These are phyloP conservation scores for Acanthosoma haemorrhoidale DNA, from an alignment of 2,888 invertebrate genomes.

Conservation along the genomic window DNA sequence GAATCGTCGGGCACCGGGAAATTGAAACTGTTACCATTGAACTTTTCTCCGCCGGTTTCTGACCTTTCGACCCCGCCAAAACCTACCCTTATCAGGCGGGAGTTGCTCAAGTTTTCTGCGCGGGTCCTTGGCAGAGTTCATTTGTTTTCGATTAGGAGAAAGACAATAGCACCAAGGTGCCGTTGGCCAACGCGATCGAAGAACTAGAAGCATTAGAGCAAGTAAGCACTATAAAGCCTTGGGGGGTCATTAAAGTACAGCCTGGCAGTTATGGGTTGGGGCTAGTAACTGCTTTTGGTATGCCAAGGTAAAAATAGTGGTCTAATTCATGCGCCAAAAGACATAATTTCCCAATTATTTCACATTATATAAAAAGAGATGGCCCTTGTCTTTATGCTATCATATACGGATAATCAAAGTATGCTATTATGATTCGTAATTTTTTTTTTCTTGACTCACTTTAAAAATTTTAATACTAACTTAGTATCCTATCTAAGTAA, in stretches of 20 bases:
- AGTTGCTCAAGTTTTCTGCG: neutral
- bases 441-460: too few species aligned
- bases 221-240: neutral
- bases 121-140: neutral
- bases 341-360: too few species aligned
- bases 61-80: conserved; percentile 10
- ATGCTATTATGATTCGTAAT: too few species aligned
- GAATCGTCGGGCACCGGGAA: conserved; percentile 12
- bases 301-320: too few species aligned
- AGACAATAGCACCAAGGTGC: neutral
- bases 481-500: too few species aligned
- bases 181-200: neutral
- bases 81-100: conserved; percentile 1
- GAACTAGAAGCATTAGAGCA: neutral
- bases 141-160: conserved; percentile 1
- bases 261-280: too few species aligned
- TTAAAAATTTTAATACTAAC: too few species aligned
- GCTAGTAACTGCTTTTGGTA: too few species aligned
- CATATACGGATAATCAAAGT: too few species aligned
- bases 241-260: neutral
- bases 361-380: too few species aligned
- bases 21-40: conserved; percentile 2
- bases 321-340: too few species aligned
- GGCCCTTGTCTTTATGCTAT: too few species aligned
- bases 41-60: conserved; percentile 9